Evolutionary conservation across 2,888 invertebrate genomes (phyloP), one percentile per base, ranked within the genome.

Genomic region (Glaucopsyche alexis): DNA sequence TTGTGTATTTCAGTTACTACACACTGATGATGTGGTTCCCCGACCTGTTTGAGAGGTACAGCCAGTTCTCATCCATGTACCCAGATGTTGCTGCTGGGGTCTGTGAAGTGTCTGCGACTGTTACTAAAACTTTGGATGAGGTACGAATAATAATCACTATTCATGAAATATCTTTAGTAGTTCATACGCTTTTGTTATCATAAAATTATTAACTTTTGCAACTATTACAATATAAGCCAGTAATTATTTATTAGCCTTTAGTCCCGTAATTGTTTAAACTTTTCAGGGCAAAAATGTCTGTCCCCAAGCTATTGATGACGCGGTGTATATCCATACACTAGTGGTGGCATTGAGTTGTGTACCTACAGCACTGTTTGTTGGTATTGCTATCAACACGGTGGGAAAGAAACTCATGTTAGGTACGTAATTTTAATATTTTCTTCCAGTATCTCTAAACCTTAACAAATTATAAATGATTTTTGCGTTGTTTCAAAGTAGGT

Each of bases 21-120:
- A 94, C 94, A 0, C 82, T 94, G 76, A 94, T 94, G 88, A 94
- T 96, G 94, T 96, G 95, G 95, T 95, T 95, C 84, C 95, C 95
- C 66, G 95, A 95, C 80, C 88, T 96, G 75, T 95, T 95, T 83
- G 94, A 94, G 85, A 83, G 95, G 76, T 94, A 94, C 86, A 93
- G 94, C 72, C 91, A 93, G 84, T 94, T 89, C 82, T 85, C 91
- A 14, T 82, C 84, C 7, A 78, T 87, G 66, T 87, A 92, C 81
- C 88, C 88, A 14, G 80, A 77, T 2, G 85, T 83, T 13, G 86
- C 93, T 0, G 93, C 94, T 0, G 93, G 94, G 1, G 94, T 94
- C 38, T 94, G 94, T 77, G 91, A 93, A 78, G 94, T 94, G n/a
- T 93, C 94, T 0, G 84, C 89, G 40, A 86, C 86, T 11, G 86